Percentiles rank a stretch among this genome's conserved stretches.
Evolutionary conservation across 2,797 vertebrate genomes (phyloP).

Genomic region (Melanotaenia boesemani): DNA sequence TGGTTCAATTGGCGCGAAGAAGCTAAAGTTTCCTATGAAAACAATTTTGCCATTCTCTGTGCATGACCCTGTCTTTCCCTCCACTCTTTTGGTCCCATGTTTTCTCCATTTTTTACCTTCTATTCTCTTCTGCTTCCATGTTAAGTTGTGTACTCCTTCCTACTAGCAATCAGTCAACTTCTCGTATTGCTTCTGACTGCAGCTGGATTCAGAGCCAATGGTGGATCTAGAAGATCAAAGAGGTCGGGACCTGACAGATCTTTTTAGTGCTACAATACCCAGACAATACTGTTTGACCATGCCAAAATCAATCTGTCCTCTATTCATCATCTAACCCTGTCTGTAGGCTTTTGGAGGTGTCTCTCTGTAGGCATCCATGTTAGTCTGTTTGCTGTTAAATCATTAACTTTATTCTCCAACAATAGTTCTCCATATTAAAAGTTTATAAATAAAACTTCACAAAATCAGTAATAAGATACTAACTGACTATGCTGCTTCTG

Average conservation of each 20-base stretch:
- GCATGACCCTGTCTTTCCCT: neutral
- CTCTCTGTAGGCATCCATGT: conserved; percentile 40
- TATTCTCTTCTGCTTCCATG: conserved; percentile 1
- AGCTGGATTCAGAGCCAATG: conserved; percentile 58
- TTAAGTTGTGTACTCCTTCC: neutral
- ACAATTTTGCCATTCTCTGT: neutral
- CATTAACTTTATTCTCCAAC: conserved; percentile 8
- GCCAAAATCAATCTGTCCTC: conserved; percentile 78
- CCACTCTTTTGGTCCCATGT: neutral
- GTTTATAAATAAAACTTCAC: neutral
- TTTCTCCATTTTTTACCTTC: neutral
- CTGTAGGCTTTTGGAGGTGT: conserved; percentile 53
- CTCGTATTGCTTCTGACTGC: conserved; percentile 45
- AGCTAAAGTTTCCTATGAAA: neutral
- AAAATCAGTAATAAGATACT: neutral
- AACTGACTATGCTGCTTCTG: too few relatives aligned
- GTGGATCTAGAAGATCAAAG: conserved; percentile 66
- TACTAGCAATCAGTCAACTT: conserved; percentile 41
- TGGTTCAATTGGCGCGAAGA: neutral
- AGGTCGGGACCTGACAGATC: conserved; percentile 63
- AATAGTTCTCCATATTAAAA: neutral
- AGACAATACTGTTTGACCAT: conserved; percentile 58
- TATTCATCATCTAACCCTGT: conserved; percentile 77
- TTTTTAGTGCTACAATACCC: conserved; percentile 66
- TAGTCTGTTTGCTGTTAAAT: conserved; percentile 30